Base-by-base conservation (phyloP, 2,113 vertebrate species). In the Mormyrus iriodes region DNA sequence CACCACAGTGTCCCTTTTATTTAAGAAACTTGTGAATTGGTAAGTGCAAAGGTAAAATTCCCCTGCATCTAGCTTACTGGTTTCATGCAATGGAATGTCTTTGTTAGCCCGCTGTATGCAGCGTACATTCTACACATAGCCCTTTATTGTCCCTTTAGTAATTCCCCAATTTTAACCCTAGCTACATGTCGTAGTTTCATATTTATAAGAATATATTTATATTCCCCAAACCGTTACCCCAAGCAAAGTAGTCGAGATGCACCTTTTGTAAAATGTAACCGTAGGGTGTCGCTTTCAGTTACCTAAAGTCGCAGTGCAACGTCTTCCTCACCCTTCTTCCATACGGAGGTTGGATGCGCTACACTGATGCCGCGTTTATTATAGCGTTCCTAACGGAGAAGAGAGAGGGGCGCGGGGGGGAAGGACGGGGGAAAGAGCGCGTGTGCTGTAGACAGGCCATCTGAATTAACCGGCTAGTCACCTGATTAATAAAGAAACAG, bases 281-380 rank as follows among this genome's bases (percentile, higher is more conserved):
- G 39, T 84, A 48, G 44, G 82, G 82, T 84, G 82, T 84, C 82
- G 82, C 82, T 84, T 84, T 48, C 44, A 84, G 82, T 84, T 84
- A 84, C 82, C 82, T 84, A 84, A 84, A 84, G 82, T 84, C 82
- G 82, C 82, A 84, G 21, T 84, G 82, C 82, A 84, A 84, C 82
- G 82, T 10, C 90, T 39, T 73, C 10, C 55, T 17, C 86, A 53
- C n/a, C 55, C 90, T 88, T 87, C 6, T 88, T 76, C 88, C 46
- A n/a, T n/a, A 69, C 65, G 61, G 90, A 90, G 88, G 88, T 46
- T 73, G 88, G 73, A 84, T 87, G 51, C 90, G 87, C 76, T 91
- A 53, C 92, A 94, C 93, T 92, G 92, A 94, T 94, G 94, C 94
- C 93, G 93, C 91, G 94, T 95, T 93, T 93, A 92, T 91, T 91